Base-by-base conservation (phyloP, 2,113 vertebrate genomes). In the Pan troglodytes region DNA sequence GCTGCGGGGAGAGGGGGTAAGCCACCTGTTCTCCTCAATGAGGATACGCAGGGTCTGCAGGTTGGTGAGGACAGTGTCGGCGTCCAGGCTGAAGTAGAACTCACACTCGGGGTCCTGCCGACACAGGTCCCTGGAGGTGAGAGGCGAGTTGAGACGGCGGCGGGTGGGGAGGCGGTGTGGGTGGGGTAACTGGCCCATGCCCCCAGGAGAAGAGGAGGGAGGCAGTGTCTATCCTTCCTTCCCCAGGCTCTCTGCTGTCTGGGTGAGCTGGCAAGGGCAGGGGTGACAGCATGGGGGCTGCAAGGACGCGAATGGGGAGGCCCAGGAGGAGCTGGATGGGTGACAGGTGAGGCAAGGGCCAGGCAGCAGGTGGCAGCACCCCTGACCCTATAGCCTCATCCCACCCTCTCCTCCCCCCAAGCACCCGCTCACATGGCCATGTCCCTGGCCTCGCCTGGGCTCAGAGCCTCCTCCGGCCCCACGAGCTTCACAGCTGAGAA, bases 11-110 rank as follows among this genome's bases (percentile, higher is more conserved):
- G 27, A 13, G 16, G 1, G 1, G 40, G 20, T 11, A 23, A 48
- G 35, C 83, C 43, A 99, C 99, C 98, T 99, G 98, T 99, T 99
- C 40, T 99, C 98, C 68, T 99, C 98, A 0, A 99, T 98, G 55
- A 99, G 98, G 55, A 98, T 96, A 30, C 98, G 98, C 68, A 99
- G 97, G 32, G 97, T 98, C 82, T 99, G 98, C 0, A 73, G 98
- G 96, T 99, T 99, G 50, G 97, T 98, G 67, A 99, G 80, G 23
- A 98, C 98, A 0, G 99, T 98, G 0, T 99, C 99, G 0, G 98
- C 97, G 2, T 99, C 99, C n/a, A 99, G 94, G 88, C 98, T 99
- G 95, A 99, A 99, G 98, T 99, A 99, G 93, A 98, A 99, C 68
- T 99, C 98, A 70, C 99, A 99, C 78, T 95, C 32, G 0, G 96